phyloP scores from a whole-genome alignment of 2,888 invertebrate genomes.

The Agonopterix arenella region DNA sequence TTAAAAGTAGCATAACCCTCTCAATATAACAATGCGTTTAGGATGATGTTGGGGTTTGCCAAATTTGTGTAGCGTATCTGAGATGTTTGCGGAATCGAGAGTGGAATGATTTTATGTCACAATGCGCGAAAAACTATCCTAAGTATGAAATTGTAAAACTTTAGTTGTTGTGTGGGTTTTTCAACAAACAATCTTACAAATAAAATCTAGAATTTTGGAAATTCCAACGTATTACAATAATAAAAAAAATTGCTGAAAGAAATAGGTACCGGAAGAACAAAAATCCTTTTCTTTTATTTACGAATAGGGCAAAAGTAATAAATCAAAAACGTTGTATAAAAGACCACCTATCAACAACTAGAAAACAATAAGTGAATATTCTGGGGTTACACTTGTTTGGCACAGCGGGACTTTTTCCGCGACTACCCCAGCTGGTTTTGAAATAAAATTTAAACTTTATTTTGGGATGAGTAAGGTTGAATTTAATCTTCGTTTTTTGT shows the following conservation, averaged over 20 bases:
- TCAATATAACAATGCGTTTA: too few relatives aligned
- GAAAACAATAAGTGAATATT: conserved; percentile 36
- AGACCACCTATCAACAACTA: conserved; percentile 37
- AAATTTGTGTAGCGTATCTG: too few relatives aligned
- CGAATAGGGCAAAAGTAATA: conserved; percentile 26
- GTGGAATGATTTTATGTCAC: too few relatives aligned
- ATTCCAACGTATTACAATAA: too few relatives aligned
- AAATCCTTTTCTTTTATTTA: conserved; percentile 13
- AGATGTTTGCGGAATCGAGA: too few relatives aligned
- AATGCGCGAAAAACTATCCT: too few relatives aligned
- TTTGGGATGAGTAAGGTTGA: not conserved
- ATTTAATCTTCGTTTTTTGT: not conserved
- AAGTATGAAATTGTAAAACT: too few relatives aligned
- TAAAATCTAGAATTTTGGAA: too few relatives aligned
- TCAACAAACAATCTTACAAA: too few relatives aligned
- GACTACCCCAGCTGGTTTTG: not conserved
- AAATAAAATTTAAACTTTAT: not conserved
- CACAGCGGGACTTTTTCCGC: conserved; percentile 28
- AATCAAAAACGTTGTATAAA: conserved; percentile 34
- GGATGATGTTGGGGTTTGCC: too few relatives aligned
- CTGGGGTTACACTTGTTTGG: conserved; percentile 28
- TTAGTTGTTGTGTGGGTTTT: too few relatives aligned
- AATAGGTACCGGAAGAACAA: conserved; percentile 5
- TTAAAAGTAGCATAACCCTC: too few relatives aligned
- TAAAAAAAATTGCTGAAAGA: not conserved